phyloP scores from a whole-genome alignment of 2,113 vertebrate species.

The Corydoras sp. region DNA sequence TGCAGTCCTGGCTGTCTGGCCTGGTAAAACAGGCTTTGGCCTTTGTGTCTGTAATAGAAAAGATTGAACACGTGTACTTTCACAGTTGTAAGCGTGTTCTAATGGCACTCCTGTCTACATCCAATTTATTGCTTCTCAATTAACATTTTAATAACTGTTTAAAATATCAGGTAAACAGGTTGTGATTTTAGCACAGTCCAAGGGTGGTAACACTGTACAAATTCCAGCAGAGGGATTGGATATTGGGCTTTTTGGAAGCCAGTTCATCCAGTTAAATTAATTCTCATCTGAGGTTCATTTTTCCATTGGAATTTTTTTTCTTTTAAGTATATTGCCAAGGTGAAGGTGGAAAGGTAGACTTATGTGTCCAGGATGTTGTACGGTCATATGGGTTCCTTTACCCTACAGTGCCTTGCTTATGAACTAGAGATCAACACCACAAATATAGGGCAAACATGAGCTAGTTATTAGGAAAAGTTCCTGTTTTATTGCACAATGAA shows the following conservation, averaged over 20 bases:
- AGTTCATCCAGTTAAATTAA: conserved; percentile 25
- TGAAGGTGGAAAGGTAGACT: background rate
- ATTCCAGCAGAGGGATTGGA: conserved; percentile 56
- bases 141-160: conserved; percentile 40
- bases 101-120: conserved; percentile 4
- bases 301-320: conserved; percentile 38
- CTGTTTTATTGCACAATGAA: conserved; percentile 49
- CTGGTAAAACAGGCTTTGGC: conserved; percentile 27
- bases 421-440: conserved; percentile 47
- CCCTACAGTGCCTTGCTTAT: conserved; percentile 37
- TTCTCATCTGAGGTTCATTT: conserved; percentile 18
- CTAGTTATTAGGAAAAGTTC: conserved; percentile 50
- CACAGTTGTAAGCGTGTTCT: conserved; percentile 10
- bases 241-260: conserved; percentile 32
- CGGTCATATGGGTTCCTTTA: conserved; percentile 28
- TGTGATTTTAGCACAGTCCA: conserved; percentile 44
- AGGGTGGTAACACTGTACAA: conserved; percentile 65
- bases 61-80: background rate
- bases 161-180: conserved; percentile 33
- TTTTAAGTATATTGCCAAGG: conserved; percentile 43
- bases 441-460: conserved; percentile 22
- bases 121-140: conserved; percentile 12
- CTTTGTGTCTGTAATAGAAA: conserved; percentile 19
- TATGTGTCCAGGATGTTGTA: background rate
- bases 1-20: conserved; percentile 33